A percentile compares a stretch with the other conserved stretches of the same genome.
phyloP scores from a whole-genome alignment of 2,888 invertebrate species.

The Trichacis sp. region DNA sequence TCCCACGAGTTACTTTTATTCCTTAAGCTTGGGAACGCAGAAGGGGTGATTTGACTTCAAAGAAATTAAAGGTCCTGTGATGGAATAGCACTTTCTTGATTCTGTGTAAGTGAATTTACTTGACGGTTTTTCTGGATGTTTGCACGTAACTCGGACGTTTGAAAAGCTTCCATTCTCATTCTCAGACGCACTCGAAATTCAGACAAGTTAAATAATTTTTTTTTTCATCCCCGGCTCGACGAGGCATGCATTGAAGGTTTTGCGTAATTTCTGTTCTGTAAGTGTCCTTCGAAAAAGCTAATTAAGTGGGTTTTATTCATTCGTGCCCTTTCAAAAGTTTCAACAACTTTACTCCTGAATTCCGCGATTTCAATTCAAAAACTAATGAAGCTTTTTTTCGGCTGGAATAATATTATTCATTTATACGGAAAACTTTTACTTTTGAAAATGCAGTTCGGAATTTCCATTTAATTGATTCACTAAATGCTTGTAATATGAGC shows the following conservation, averaged over 20 bases:
- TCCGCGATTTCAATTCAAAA: too few relatives aligned
- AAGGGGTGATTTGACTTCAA: neutral
- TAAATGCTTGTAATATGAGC: too few relatives aligned
- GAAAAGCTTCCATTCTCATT: conserved; percentile 23
- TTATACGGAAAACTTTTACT: too few relatives aligned
- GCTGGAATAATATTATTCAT: too few relatives aligned
- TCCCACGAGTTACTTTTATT: neutral
- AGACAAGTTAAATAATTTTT: conserved; percentile 26
- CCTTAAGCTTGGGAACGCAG: neutral
- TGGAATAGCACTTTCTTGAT: too few relatives aligned
- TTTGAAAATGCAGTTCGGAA: too few relatives aligned
- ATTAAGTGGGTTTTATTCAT: conserved; percentile 18
- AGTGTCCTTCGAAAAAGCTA: conserved; percentile 3
- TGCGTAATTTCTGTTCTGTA: conserved; percentile 8
- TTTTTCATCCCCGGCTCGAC: conserved; percentile 1
- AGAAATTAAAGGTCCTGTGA: neutral
- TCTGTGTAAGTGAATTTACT: conserved; percentile 1
- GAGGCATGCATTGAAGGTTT: conserved; percentile 3
- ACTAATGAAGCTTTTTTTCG: too few relatives aligned
- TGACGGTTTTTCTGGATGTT: conserved; percentile 25
- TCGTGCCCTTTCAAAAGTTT: conserved; percentile 1
- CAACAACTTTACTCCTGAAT: too few relatives aligned
- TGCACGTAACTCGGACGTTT: conserved; percentile 34
- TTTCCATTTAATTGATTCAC: too few relatives aligned
- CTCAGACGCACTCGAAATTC: conserved; percentile 15